Conservation (phyloP, 2,113 vertebrate genomes). For the Dicrurus megarhynchus region DNA sequence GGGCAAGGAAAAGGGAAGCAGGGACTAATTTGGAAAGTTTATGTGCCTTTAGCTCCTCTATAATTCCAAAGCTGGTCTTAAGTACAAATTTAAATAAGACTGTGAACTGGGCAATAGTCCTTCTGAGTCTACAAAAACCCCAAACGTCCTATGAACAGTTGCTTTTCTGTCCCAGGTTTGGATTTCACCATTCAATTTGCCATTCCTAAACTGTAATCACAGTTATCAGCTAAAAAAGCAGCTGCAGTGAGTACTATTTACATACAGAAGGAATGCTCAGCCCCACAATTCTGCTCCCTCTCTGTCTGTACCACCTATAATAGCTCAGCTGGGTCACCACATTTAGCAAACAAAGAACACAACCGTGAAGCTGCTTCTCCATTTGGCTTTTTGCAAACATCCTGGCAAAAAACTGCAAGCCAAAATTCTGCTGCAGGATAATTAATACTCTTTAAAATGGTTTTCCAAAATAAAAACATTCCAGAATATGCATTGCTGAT, state of each 20-base stretch:
- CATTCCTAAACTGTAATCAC: neutral
- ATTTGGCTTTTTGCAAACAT: neutral
- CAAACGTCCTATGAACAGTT: neutral
- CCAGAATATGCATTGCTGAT: neutral
- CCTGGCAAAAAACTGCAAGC: neutral
- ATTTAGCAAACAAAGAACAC: neutral
- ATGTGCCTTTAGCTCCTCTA: constrained; percentile 25
- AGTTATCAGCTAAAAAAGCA: neutral
- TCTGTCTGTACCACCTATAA: neutral
- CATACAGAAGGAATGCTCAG: neutral
- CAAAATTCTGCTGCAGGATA: neutral
- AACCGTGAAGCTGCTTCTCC: neutral
- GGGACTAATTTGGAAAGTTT: constrained; percentile 52
- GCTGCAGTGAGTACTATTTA: neutral
- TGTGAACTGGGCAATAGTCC: constrained; percentile 14
- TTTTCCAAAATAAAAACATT: neutral
- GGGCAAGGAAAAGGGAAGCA: constrained; percentile 44
- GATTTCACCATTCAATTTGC: neutral
- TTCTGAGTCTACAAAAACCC: neutral
- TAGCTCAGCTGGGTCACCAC: neutral
- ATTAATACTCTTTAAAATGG: neutral
- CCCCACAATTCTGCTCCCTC: neutral
- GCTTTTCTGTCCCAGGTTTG: neutral
- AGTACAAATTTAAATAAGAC: constrained; percentile 49
- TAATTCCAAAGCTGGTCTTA: constrained; percentile 42